A percentile compares a stretch with the other conserved stretches of the same genome.
Conservation (phyloP, 2,113 vertebrate genomes). For the Brachypteracias leptosomus region DNA sequence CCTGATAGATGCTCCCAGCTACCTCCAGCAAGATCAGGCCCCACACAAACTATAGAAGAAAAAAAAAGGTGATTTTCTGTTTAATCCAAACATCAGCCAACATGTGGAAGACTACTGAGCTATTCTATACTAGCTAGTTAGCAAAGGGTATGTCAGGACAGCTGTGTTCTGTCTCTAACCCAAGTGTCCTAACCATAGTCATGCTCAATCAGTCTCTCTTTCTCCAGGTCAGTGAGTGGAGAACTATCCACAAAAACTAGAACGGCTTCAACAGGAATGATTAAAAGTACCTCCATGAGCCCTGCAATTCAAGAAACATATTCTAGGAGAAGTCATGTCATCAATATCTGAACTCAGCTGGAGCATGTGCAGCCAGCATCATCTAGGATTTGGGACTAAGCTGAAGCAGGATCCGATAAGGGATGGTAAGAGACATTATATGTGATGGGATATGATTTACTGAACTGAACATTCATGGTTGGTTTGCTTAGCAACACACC, state of each 20-base stretch:
- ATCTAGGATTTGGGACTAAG: neutral
- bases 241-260: neutral
- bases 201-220: neutral
- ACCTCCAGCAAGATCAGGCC: neutral
- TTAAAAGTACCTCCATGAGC: neutral
- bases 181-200: neutral
- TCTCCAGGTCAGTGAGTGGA: neutral
- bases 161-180: neutral
- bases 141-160: neutral
- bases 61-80: neutral
- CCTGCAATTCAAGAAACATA: neutral
- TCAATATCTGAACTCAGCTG: neutral
- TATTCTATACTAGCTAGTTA: neutral
- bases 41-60: neutral
- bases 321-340: neutral
- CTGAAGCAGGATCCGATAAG: neutral
- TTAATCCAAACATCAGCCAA: neutral
- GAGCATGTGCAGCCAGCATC: neutral
- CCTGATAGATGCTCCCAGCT: neutral
- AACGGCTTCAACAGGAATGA: neutral
- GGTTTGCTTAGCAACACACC: constrained; percentile 13
- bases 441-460: constrained; percentile 25
- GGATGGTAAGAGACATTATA: neutral
- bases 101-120: neutral
- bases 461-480: neutral